Percentiles rank a stretch among this genome's conserved stretches.
These are phyloP conservation scores for Myotis vivesi DNA, from an alignment of 2,797 vertebrate species.

Conservation along the genomic window DNA sequence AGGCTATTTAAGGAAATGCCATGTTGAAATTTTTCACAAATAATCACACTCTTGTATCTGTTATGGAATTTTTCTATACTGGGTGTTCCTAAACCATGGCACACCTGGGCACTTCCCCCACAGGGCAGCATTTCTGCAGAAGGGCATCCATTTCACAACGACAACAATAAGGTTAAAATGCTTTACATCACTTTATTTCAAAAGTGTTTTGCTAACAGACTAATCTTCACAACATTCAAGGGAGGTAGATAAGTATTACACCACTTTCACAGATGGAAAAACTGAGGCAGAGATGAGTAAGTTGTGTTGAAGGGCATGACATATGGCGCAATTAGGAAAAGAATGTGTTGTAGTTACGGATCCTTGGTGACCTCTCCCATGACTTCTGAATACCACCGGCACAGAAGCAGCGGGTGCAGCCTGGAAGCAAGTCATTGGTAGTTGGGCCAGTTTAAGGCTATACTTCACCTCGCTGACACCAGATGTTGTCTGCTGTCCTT, in stretches of 20 bases:
- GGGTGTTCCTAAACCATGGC: background rate
- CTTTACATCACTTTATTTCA: conserved; percentile 76
- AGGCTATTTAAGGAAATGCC: conserved; percentile 49
- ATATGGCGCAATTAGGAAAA: conserved; percentile 47
- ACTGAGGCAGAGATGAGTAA: conserved; percentile 64
- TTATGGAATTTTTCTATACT: background rate
- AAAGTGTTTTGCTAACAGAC: conserved; percentile 70
- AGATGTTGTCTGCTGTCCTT: background rate
- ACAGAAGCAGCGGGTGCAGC: background rate
- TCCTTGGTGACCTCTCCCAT: background rate
- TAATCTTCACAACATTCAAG: conserved; percentile 71
- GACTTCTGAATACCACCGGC: conserved; percentile 15
- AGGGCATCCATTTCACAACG: background rate
- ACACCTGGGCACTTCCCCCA: background rate
- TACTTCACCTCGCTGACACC: background rate
- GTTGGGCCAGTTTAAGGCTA: background rate
- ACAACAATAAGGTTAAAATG: conserved; percentile 64
- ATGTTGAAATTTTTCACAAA: conserved; percentile 40
- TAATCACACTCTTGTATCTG: conserved; percentile 26
- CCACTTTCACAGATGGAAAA: conserved; percentile 73
- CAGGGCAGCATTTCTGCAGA: background rate
- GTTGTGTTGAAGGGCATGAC: conserved; percentile 28
- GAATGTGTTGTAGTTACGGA: background rate
- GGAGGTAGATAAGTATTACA: conserved; percentile 79
- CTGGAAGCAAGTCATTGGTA: background rate